Base-by-base conservation (phyloP, 2,113 vertebrate species). In the Heliornis fulica region DNA sequence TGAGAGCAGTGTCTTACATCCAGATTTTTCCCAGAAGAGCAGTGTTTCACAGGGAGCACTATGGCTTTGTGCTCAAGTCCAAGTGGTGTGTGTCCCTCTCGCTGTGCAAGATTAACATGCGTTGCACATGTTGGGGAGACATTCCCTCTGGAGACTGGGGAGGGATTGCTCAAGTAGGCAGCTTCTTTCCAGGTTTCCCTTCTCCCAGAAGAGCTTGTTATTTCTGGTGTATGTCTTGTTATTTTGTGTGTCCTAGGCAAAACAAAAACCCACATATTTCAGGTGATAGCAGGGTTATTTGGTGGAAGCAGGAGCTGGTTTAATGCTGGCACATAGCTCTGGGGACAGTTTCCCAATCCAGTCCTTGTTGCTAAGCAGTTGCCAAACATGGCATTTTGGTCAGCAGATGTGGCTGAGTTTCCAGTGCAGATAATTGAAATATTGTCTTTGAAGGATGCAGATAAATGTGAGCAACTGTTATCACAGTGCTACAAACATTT, bases 181-280 rank as follows among this genome's bases (percentile, higher is more conserved):
- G 53, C 75, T 91, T 93, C 68, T 60, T 91, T 88, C 53, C 90
- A 88, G 72, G 64, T 74, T 91, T 94, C 48, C 22, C 48, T 83
- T 81, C 71, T 91, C 87, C 53, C 85, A 83, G 21, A 77, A 83
- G 84, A 88, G 25, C 92, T 85, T 94, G 60, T 92, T 93, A 87
- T 85, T 96, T 74, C 75, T 89, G 56, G 61, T 87, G 87, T 21
- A n/a, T n/a, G n/a, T n/a, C n/a, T n/a, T n/a, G n/a, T n/a, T n/a
- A n/a, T n/a, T 41, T 77, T 14, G 16, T 26, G n/a, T 79, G 56
- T 90, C 82, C 75, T 53, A 56, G 64, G 32, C 75, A 74, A 68
- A 93, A 48, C 19, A 92, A 87, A 90, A 90, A 72, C 26, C 26
- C 0, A 34, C 26, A 5, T 51, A 54, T 72, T 72, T 79, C 60